A percentile compares a stretch with the other conserved stretches of the same genome.
These are phyloP conservation scores for Pocillopora grandis DNA, from an alignment of 92 coral and sea anemone genomes.

Conservation along the genomic window DNA sequence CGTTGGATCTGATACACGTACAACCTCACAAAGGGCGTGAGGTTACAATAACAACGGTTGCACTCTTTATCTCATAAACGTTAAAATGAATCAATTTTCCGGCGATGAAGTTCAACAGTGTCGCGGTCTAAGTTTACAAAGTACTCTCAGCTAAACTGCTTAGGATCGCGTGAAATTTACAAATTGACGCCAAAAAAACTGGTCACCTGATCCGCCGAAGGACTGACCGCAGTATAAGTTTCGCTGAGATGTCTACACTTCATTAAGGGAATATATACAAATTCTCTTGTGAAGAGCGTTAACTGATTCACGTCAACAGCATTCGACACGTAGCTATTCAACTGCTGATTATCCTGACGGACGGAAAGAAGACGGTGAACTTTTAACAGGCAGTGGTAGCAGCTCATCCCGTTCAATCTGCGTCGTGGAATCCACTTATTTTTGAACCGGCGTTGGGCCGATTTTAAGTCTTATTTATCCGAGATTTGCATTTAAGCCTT, in stretches of 20 bases:
- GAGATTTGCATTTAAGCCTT: constrained; percentile 37
- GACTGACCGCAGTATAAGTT: constrained; percentile 14
- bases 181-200: constrained; percentile 7
- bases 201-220: constrained; percentile 4
- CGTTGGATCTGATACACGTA: not conserved
- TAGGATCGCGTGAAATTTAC: constrained; percentile 31
- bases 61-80: constrained; percentile 41
- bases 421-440: constrained; percentile 7
- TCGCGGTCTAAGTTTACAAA: constrained; percentile 23
- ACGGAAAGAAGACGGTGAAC: not conserved
- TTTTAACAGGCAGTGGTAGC: not conserved
- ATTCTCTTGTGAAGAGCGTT: constrained; percentile 47
- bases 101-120: constrained; percentile 8
- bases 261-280: constrained; percentile 35
- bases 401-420: not conserved
- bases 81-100: constrained; percentile 24
- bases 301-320: constrained; percentile 46
- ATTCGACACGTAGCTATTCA: constrained; percentile 41
- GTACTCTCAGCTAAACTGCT: constrained; percentile 4
- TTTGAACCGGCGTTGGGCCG: constrained; percentile 10
- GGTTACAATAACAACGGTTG: constrained; percentile 20
- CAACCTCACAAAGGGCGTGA: constrained; percentile 28
- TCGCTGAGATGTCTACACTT: constrained; percentile 43
- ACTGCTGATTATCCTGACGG: constrained; percentile 10
- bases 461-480: constrained; percentile 16